These are phyloP conservation scores for Macrophya alboannulata DNA, from an alignment of 2,888 invertebrate genomes.

Conservation along the genomic window DNA sequence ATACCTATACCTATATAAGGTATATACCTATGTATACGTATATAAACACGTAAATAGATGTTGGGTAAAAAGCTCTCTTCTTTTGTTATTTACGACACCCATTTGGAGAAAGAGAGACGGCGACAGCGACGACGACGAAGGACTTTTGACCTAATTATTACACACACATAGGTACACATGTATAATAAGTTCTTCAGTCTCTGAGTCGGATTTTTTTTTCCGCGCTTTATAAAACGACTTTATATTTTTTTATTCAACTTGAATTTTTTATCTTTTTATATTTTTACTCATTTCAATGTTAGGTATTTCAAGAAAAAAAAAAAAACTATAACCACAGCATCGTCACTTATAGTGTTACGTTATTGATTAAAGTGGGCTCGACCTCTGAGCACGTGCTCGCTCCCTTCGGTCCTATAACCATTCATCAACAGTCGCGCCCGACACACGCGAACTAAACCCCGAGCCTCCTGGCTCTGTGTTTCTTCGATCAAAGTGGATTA, in stretches of 20 bases:
- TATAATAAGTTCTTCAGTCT: background rate
- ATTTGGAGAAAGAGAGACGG: slow-evolving; percentile 2
- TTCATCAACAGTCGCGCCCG: slow-evolving; percentile 48
- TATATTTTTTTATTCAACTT: background rate
- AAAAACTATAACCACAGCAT: background rate
- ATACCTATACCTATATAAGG: background rate
- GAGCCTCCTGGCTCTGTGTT: background rate
- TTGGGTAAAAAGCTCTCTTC: slow-evolving; percentile 17
- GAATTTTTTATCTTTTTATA: background rate
- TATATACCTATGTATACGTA: background rate
- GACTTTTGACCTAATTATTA: slow-evolving; percentile 43
- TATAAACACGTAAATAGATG: slow-evolving; percentile 12
- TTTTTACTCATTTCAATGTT: background rate
- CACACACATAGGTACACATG: slow-evolving; percentile 8
- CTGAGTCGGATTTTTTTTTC: background rate
- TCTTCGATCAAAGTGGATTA: slow-evolving; percentile 25
- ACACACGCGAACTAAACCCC: slow-evolving; percentile 43
- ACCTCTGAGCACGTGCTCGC: slow-evolving; percentile 52
- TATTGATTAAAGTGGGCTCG: slow-evolving; percentile 55
- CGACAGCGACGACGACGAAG: slow-evolving; percentile 9
- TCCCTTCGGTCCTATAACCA: slow-evolving; percentile 53
- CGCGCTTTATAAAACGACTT: background rate
- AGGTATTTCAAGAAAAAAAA: background rate
- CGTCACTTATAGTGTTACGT: slow-evolving; percentile 45
- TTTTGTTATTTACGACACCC: slow-evolving; percentile 11